Percentiles rank a stretch among this genome's conserved stretches.
These are phyloP conservation scores for Andrena hattorfiana DNA, from an alignment of 2,888 invertebrate species.

Conservation along the genomic window DNA sequence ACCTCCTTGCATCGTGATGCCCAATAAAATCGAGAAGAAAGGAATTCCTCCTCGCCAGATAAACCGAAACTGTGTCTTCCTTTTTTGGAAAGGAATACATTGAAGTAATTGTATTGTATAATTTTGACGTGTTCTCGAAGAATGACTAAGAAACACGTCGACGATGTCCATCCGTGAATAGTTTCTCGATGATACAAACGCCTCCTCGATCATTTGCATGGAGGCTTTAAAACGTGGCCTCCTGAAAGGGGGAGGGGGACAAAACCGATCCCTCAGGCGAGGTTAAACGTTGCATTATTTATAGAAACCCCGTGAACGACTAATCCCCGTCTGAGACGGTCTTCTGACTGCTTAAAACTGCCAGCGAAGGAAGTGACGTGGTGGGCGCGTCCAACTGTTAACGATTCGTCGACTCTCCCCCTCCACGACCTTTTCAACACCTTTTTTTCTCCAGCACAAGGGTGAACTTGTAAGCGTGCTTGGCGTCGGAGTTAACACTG, in stretches of 20 bases:
- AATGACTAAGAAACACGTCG: not conserved
- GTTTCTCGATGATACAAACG: constrained; percentile 24
- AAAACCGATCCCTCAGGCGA: constrained; percentile 54
- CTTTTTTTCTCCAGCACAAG: constrained; percentile 12
- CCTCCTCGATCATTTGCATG: constrained; percentile 52
- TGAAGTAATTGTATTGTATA: no score
- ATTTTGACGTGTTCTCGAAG: no score
- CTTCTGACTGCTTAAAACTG: constrained; percentile 70
- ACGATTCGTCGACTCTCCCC: constrained; percentile 50
- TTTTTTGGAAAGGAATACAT: no score
- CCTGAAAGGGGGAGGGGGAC: constrained; percentile 29
- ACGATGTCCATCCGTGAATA: not conserved
- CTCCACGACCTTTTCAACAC: constrained; percentile 35
- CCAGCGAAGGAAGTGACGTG: constrained; percentile 67
- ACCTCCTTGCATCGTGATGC: no score
- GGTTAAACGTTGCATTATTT: constrained; percentile 78
- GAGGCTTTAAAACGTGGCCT: constrained; percentile 63
- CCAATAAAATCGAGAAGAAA: no score
- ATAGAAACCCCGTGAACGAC: constrained; percentile 79
- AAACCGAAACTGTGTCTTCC: no score
- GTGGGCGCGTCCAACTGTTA: constrained; percentile 63
- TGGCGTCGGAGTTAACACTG: constrained; percentile 2
- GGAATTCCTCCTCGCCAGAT: no score
- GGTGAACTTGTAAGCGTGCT: constrained; percentile 12
- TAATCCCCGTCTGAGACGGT: constrained; percentile 80